Base-by-base conservation (phyloP, 2,888 invertebrate species). In the Acleris literana region DNA sequence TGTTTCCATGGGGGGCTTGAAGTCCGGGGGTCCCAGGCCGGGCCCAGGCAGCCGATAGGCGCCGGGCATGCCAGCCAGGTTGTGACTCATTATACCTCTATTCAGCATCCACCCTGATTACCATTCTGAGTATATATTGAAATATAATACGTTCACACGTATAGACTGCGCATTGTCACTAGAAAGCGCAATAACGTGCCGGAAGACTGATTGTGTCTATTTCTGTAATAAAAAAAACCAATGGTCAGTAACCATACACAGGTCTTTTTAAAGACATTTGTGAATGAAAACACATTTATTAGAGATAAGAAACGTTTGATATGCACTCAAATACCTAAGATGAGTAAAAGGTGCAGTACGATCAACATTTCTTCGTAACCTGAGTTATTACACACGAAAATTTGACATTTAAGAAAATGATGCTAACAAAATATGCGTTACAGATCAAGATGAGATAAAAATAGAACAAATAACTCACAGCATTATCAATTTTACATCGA, bases 11-110 rank as follows among this genome's bases (percentile, higher is more conserved):
- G 95, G 95, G 70, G 95, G 94, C 80, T 96, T 96, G 76, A 95
- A 96, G 88, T 96, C 95, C 69, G 95, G 94, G 76, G 94, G 95
- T 76, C 95, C 95, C 80, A 95, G 90, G 75, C 94, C 94, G 72
- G 95, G 95, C 86, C 95, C 95, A 83, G 95, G 95, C 93, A 95
- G 94, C 94, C 95, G 95, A 90, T 95, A 96, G 85, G 95, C 94
- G 52, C 66, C 66, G 87, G 95, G 95, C 96, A 96, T 96, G 93
- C 95, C 96, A 87, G 94, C 94, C 94, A 96, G 93, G 93, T 96
- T 96, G 89, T 96, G 96, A 95, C 95, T 95, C 96, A 96, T 96
- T 84, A 79, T 91, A 84, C 73, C 79, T 78, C 77, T 87, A 86
- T 88, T 84, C 80, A 77, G 74, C 79, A 79, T 81, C 84, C 80